Percentiles rank a stretch among this genome's conserved stretches.
phyloP scores from a whole-genome alignment of 2,888 invertebrate species.

The Panorpa germanica region DNA sequence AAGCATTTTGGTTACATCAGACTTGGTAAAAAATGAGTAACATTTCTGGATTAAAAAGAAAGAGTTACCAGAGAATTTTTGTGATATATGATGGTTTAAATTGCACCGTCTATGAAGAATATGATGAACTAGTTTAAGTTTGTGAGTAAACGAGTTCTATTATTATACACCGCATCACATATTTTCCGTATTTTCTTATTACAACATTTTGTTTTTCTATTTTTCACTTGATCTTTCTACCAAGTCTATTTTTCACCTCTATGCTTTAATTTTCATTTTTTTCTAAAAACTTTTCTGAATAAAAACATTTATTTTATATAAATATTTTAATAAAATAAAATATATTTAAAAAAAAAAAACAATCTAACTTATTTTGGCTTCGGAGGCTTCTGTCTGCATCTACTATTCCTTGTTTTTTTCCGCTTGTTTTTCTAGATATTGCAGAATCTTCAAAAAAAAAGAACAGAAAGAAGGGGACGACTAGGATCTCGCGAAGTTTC shows the following conservation, averaged over 20 bases:
- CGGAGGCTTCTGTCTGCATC: constrained; percentile 7
- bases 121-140: no score
- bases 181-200: constrained; percentile 11
- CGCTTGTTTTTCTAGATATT: constrained; percentile 55
- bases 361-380: neutral
- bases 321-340: constrained; percentile 1
- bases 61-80: no score
- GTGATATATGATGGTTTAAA: no score
- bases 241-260: constrained; percentile 11
- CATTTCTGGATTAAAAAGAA: no score
- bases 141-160: no score
- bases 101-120: no score
- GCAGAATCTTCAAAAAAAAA: constrained; percentile 98
- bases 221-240: constrained; percentile 12
- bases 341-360: neutral
- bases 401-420: constrained; percentile 11
- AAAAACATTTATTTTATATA: constrained; percentile 5
- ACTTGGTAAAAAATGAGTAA: no score
- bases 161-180: no score
- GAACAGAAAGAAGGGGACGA: constrained; percentile 93
- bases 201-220: constrained; percentile 13
- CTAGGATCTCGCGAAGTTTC: no score
- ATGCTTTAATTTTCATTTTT: constrained; percentile 5
- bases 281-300: constrained; percentile 9
- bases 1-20: no score